These are phyloP conservation scores for Podarcis lilfordi DNA, from an alignment of 2,797 vertebrate genomes.

Conservation along the genomic window DNA sequence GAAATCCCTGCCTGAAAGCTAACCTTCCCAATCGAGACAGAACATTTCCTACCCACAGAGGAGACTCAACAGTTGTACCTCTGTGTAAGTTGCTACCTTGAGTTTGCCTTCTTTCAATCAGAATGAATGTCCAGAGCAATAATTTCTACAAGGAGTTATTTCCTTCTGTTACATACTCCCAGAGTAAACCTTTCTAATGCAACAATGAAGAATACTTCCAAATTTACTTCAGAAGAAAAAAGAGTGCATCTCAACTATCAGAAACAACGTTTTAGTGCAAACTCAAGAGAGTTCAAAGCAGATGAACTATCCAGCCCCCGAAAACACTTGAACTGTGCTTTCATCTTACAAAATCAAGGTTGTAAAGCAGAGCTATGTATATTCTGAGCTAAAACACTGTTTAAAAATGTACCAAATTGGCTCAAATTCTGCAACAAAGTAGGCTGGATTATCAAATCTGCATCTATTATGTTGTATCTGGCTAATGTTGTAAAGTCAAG, in stretches of 20 bases:
- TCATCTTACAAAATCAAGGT: neutral
- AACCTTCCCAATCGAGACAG: no score
- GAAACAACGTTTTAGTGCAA: neutral
- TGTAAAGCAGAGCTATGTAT: neutral
- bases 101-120: neutral
- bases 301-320: neutral
- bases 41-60: neutral
- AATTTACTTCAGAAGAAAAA: neutral
- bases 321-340: neutral
- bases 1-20: neutral
- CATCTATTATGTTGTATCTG: neutral
- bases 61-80: neutral
- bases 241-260: neutral
- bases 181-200: neutral
- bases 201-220: neutral
- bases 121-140: neutral
- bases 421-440: neutral
- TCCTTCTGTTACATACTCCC: neutral
- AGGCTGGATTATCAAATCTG: neutral
- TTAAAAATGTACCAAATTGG: neutral
- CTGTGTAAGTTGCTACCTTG: neutral
- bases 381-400: neutral
- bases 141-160: neutral
- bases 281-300: no score
- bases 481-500: neutral